Conservation (phyloP, 2,888 invertebrate genomes). For the Campoletis raptor region DNA sequence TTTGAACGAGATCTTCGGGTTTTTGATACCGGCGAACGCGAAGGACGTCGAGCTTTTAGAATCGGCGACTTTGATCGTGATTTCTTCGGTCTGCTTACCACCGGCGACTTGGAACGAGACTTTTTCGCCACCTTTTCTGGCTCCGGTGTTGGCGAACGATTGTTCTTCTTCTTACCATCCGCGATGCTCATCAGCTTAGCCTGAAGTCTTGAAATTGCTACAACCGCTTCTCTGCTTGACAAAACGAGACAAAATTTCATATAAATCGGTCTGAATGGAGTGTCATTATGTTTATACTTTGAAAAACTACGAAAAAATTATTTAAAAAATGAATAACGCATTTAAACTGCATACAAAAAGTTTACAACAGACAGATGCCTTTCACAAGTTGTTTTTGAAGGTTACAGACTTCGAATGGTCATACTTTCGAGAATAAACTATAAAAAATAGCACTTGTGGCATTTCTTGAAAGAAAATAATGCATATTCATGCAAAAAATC, state of each 20-base stretch:
- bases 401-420: too few relatives aligned
- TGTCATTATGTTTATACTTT: neutral
- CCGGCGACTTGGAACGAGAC: constrained; percentile 81
- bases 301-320: neutral
- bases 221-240: constrained; percentile 83
- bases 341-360: too few relatives aligned
- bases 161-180: constrained; percentile 85
- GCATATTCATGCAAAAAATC: neutral
- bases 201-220: constrained; percentile 87
- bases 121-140: constrained; percentile 74
- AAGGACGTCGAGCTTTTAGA: constrained; percentile 72
- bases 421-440: too few relatives aligned
- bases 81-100: constrained; percentile 76
- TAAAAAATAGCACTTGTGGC: neutral
- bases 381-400: too few relatives aligned
- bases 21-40: constrained; percentile 76
- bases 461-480: neutral
- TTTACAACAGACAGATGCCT: too few relatives aligned
- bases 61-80: constrained; percentile 82
- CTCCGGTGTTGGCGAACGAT: constrained; percentile 81
- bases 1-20: constrained; percentile 75
- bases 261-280: neutral
- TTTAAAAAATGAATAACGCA: neutral
- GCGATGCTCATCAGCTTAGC: constrained; percentile 88
- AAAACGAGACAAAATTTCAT: constrained; percentile 12